These are phyloP conservation scores for Odocoileus virginianus DNA, from an alignment of 2,113 vertebrate genomes.

Conservation along the genomic window DNA sequence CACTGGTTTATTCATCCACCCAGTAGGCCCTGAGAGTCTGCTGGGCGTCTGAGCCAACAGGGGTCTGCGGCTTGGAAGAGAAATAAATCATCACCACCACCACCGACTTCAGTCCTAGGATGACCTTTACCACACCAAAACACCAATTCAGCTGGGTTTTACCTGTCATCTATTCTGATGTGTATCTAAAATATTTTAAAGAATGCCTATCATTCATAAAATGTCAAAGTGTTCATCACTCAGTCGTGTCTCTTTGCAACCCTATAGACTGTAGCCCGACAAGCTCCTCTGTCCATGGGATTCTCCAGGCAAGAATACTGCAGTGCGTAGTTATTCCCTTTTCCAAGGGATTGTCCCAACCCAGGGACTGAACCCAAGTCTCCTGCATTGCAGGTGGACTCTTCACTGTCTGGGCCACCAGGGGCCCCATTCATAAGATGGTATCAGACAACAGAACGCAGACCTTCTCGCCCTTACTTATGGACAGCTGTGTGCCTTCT, in stretches of 20 bases:
- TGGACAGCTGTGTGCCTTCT: neutral
- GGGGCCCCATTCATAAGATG: neutral
- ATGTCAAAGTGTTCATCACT: neutral
- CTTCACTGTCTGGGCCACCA: neutral
- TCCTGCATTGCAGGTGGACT: neutral
- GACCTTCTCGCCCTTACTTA: neutral
- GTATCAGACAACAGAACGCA: neutral
- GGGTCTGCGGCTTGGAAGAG: neutral
- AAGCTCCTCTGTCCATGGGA: neutral
- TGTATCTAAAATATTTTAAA: neutral
- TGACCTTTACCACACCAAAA: neutral
- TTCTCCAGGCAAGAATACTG: neutral
- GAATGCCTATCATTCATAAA: neutral
- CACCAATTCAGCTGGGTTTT: neutral
- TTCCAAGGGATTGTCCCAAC: neutral
- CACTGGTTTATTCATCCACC: neutral
- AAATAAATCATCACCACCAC: neutral
- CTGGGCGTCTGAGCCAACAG: fast-evolving
- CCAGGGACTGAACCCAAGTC: neutral
- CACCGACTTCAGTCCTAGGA: neutral
- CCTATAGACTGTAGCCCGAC: neutral
- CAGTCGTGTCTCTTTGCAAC: neutral
- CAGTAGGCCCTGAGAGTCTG: neutral
- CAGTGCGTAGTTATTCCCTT: neutral
- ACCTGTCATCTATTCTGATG: neutral